These are phyloP conservation scores for Amiota communis DNA, from an alignment of 2,888 invertebrate genomes.

Conservation along the genomic window DNA sequence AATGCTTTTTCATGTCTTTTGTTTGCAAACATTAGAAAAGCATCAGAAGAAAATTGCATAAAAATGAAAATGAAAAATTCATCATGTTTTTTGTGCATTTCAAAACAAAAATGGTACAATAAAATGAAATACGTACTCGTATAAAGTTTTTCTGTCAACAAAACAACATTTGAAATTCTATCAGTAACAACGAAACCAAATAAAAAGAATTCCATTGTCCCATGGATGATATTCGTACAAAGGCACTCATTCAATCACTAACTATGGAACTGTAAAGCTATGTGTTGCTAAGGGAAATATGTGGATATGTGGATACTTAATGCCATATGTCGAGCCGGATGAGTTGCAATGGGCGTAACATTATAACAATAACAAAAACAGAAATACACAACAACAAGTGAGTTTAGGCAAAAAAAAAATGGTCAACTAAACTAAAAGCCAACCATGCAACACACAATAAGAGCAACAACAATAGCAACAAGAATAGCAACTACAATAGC, in stretches of 20 bases:
- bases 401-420: not conserved
- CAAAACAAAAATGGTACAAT: not conserved
- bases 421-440: not conserved
- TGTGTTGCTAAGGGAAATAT: too few relatives aligned
- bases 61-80: too few relatives aligned
- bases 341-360: conserved; percentile 9
- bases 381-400: not conserved
- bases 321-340: not conserved
- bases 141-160: conserved; percentile 45
- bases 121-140: not conserved
- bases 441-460: too few relatives aligned
- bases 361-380: not conserved
- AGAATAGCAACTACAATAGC: not conserved
- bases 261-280: not conserved
- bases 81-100: too few relatives aligned
- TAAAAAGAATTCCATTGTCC: too few relatives aligned
- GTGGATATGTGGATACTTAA: not conserved
- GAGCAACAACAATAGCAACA: conserved; percentile 8
- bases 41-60: too few relatives aligned
- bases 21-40: too few relatives aligned
- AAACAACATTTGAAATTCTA: conserved; percentile 34
- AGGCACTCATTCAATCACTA: not conserved
- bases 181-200: not conserved
- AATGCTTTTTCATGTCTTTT: too few relatives aligned
- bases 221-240: too few relatives aligned